phyloP scores from a whole-genome alignment of 2,888 invertebrate species.

The Lysandra coridon region DNA sequence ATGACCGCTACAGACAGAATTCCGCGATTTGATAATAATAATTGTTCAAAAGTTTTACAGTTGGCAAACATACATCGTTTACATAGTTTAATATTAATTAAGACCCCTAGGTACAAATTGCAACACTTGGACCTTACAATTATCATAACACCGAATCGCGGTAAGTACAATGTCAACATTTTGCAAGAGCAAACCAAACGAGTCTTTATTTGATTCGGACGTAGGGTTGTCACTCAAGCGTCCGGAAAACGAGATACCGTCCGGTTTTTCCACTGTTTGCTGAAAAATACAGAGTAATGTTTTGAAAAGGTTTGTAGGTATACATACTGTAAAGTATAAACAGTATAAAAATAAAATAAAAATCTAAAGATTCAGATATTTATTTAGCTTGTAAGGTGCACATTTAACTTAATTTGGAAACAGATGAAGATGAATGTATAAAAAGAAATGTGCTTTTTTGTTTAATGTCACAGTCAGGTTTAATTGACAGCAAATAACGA shows the following conservation, averaged over 20 bases:
- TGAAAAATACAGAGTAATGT: not conserved
- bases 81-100: conserved; percentile 12
- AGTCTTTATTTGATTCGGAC: conserved; percentile 35
- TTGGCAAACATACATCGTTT: not conserved
- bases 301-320: not conserved
- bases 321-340: not conserved
- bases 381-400: too few species aligned
- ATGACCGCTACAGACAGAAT: too few species aligned
- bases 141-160: conserved; percentile 11
- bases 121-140: conserved; percentile 12
- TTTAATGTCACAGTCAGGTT: too few species aligned
- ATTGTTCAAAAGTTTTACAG: not conserved
- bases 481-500: too few species aligned
- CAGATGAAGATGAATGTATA: too few species aligned
- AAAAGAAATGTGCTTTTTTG: too few species aligned
- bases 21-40: too few species aligned
- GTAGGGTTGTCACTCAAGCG: not conserved
- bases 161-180: conserved; percentile 30
- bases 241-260: not conserved
- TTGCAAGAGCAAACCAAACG: conserved; percentile 27
- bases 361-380: too few species aligned
- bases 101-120: not conserved
- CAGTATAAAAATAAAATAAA: too few species aligned
- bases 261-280: not conserved
- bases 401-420: too few species aligned